Percentiles rank a stretch among this genome's conserved stretches.
Conservation (phyloP, 2,888 invertebrate genomes). For the Spilosoma lubricipeda region DNA sequence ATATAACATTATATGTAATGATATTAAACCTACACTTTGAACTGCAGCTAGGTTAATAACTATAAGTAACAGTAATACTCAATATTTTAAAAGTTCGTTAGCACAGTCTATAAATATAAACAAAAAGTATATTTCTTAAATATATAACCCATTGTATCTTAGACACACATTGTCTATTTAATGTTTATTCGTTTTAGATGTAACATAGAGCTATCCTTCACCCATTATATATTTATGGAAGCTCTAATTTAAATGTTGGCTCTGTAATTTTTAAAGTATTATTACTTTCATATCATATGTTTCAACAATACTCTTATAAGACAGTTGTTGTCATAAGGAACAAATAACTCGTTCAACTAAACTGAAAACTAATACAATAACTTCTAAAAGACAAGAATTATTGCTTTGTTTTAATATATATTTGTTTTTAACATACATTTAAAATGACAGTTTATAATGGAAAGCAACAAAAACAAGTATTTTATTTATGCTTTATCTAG, state of each 20-base stretch:
- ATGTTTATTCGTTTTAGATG: too few species aligned
- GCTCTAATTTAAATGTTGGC: too few species aligned
- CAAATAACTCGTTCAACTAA: too few species aligned
- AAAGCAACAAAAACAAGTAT: not conserved
- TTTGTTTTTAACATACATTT: too few species aligned
- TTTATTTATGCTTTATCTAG: not conserved
- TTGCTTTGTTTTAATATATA: not conserved
- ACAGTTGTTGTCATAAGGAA: too few species aligned
- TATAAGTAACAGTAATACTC: not conserved
- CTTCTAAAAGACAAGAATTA: not conserved
- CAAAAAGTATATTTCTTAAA: not conserved
- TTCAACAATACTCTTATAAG: too few species aligned
- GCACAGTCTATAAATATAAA: not conserved
- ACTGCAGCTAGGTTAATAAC: not conserved
- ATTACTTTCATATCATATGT: too few species aligned
- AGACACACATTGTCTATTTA: not conserved
- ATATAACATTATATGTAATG: not conserved
- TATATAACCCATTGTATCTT: not conserved
- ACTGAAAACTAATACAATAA: not conserved
- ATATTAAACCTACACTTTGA: not conserved
- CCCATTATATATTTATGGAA: not conserved
- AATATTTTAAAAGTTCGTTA: not conserved
- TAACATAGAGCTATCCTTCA: not conserved
- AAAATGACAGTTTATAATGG: too few species aligned
- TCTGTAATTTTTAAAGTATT: too few species aligned